Conservation (phyloP, 2,797 vertebrate species). For the Diceros bicornis region DNA sequence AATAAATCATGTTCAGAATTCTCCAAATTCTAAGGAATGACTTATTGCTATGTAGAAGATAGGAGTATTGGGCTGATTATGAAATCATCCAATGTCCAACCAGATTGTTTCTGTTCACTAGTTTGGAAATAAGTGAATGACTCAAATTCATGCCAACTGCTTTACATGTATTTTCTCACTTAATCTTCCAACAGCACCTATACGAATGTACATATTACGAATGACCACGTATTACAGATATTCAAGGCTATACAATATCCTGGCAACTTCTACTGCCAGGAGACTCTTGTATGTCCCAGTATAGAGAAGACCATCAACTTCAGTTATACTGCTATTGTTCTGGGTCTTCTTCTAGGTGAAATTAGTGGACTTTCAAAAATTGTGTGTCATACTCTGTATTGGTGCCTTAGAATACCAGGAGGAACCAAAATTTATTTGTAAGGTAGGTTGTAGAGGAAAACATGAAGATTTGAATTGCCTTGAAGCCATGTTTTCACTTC, state of each 20-base stretch:
- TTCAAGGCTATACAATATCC: constrained; percentile 34
- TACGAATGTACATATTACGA: not conserved
- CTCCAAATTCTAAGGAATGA: not conserved
- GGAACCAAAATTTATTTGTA: not conserved
- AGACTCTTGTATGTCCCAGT: not conserved
- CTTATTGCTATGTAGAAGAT: not conserved
- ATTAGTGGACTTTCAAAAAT: constrained; percentile 5
- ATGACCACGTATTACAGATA: not conserved
- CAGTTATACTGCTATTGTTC: not conserved
- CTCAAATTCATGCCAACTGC: not conserved
- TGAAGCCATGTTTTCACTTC: not conserved
- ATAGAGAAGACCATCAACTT: constrained; percentile 4
- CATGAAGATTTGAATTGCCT: constrained; percentile 12
- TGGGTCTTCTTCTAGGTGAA: not conserved
- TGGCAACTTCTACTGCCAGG: not conserved
- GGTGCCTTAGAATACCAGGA: constrained; percentile 1
- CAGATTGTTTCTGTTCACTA: constrained; percentile 13
- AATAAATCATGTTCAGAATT: constrained; percentile 27
- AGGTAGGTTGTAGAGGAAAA: not conserved
- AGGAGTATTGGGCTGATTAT: constrained; percentile 28
- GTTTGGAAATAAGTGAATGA: constrained; percentile 33
- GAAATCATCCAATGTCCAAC: not conserved
- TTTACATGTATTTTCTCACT: not conserved
- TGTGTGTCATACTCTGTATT: not conserved
- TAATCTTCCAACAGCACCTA: not conserved